A percentile compares a stretch with the other conserved stretches of the same genome.
Conservation (phyloP, 2,113 vertebrate species). For the Paramormyrops kingsleyae region DNA sequence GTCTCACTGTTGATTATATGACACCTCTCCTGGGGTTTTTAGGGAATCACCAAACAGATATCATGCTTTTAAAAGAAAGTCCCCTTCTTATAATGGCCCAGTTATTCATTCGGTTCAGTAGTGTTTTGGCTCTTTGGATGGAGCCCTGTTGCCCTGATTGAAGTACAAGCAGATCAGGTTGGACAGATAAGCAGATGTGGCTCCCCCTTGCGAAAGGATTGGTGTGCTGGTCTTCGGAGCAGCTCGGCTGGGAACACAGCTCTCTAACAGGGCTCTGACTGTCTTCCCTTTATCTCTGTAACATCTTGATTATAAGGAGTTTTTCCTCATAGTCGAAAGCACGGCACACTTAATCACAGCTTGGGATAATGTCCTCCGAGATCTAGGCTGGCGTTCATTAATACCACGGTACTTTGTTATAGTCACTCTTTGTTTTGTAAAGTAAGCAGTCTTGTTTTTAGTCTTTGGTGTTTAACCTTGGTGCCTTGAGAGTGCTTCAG, state of each 20-base stretch:
- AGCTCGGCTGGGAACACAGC: not conserved
- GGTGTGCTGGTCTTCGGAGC: not conserved
- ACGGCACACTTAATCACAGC: not conserved
- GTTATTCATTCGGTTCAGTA: not conserved
- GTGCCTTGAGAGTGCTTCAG: not conserved
- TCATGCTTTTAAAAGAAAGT: not conserved
- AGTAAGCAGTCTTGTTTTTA: not conserved
- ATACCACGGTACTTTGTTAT: not conserved
- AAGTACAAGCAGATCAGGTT: not conserved
- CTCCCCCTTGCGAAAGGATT: not conserved
- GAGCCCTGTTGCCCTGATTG: not conserved
- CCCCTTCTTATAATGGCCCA: not conserved
- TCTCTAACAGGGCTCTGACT: not conserved
- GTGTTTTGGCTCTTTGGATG: not conserved
- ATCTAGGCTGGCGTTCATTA: not conserved
- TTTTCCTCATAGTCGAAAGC: not conserved
- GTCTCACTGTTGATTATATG: not conserved
- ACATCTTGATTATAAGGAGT: constrained; percentile 2
- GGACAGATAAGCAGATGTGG: not conserved
- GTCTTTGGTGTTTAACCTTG: not conserved
- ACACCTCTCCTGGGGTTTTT: not conserved
- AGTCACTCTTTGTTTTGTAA: not conserved
- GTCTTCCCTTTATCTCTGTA: not conserved
- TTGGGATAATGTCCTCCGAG: not conserved
- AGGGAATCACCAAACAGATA: not conserved